Conservation (phyloP, 2,888 invertebrate species). For the Rhamphomyia laevipes region DNA sequence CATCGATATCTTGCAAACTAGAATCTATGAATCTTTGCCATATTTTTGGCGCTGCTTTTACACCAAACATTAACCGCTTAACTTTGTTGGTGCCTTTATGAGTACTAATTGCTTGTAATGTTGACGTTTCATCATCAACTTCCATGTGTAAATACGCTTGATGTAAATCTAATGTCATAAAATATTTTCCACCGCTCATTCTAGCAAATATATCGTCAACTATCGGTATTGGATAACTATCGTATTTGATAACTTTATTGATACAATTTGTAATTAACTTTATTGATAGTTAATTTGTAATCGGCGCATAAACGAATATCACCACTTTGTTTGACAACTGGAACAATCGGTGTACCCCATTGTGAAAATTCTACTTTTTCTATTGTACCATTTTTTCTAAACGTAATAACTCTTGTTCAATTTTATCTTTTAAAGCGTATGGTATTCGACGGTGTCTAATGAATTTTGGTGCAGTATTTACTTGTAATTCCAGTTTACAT, state of each 20-base stretch:
- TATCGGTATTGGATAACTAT: too few relatives aligned
- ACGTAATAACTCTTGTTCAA: not conserved
- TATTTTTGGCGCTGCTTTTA: too few relatives aligned
- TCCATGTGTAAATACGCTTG: conserved; percentile 24
- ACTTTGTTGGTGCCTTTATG: too few relatives aligned
- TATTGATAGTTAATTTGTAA: conserved; percentile 8
- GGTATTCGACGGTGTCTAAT: conserved; percentile 4
- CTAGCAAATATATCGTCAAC: too few relatives aligned
- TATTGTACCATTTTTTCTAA: conserved; percentile 3
- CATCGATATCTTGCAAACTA: too few relatives aligned
- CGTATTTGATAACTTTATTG: conserved; percentile 8
- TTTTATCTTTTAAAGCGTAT: too few relatives aligned
- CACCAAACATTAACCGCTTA: too few relatives aligned
- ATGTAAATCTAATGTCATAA: too few relatives aligned
- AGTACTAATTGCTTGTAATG: conserved; percentile 20
- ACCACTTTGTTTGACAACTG: conserved; percentile 6
- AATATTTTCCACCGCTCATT: conserved; percentile 18
- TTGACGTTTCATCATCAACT: conserved; percentile 18
- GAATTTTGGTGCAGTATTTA: conserved; percentile 4
- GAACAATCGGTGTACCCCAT: conserved; percentile 8
- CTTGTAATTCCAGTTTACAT: too few relatives aligned
- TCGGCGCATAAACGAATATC: conserved; percentile 8
- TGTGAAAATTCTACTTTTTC: conserved; percentile 6
- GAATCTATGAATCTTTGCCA: too few relatives aligned
- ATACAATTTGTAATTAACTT: conserved; percentile 3